phyloP scores from a whole-genome alignment of 2,888 invertebrate species.

The Xestia sexstrigata region DNA sequence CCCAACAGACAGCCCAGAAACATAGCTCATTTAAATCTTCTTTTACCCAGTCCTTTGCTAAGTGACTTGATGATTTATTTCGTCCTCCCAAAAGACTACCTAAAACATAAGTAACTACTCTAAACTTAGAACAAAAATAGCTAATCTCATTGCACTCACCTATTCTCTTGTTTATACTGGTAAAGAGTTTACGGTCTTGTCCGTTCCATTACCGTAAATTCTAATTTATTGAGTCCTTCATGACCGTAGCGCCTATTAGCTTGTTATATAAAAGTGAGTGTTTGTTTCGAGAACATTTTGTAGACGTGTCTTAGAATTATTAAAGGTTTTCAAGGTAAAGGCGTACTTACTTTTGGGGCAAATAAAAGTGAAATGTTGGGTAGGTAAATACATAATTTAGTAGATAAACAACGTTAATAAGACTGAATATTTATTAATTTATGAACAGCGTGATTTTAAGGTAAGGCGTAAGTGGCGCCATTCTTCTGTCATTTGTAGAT shows the following conservation, averaged over 20 bases:
- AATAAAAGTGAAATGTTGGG: neutral
- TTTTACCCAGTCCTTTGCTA: conserved; percentile 4
- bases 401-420: neutral
- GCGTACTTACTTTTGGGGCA: neutral
- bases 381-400: neutral
- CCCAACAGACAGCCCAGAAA: neutral
- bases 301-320: conserved; percentile 28
- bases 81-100: conserved; percentile 29
- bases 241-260: conserved; percentile 50
- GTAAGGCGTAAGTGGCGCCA: neutral
- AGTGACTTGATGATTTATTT: conserved; percentile 34
- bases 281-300: conserved; percentile 51
- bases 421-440: neutral
- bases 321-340: conserved; percentile 8
- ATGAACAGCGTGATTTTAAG: neutral
- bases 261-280: conserved; percentile 50
- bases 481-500: neutral
- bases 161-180: conserved; percentile 37
- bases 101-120: conserved; percentile 54
- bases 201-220: conserved; percentile 71
- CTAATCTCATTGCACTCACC: conserved; percentile 53
- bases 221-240: conserved; percentile 69
- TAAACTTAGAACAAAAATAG: conserved; percentile 50
- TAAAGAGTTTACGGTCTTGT: conserved; percentile 56
- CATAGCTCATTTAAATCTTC: conserved; percentile 20